Base-by-base conservation (phyloP, 2,113 vertebrate species). In the Phoxinus phoxinus region DNA sequence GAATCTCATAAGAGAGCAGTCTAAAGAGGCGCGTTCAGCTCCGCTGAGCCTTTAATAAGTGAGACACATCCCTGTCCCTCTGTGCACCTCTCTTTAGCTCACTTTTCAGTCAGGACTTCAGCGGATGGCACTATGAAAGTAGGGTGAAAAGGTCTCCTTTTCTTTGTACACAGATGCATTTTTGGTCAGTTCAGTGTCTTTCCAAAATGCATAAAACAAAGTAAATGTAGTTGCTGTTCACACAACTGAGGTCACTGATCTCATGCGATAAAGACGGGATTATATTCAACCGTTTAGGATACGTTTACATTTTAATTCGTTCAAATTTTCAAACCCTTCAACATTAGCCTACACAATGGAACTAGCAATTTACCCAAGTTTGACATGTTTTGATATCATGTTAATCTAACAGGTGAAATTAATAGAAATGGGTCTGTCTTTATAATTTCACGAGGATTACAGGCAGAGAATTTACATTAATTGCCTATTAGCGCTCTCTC, bases 11-110 rank as follows among this genome's bases (percentile, higher is more conserved):
- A 88, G 87, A 86, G 77, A 81, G 73, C 85, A 69, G 78, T 85
- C 44, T 84, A 86, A 84, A 89, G 87, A 69, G 65, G 65, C 17
- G 73, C 79, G 89, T 90, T 90, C 87, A 83, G 89, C 87, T 90
- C 83, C 53, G 79, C 89, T 88, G 89, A 83, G 86, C 59, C 86
- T 88, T 88, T 89, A 89, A 88, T 86, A 86, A 86, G 84, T 88
- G 32, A 63, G 78, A 75, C 81, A 79, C 76, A 80, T 78, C 80
- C 81, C 78, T 76, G 81, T 85, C 84, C 85, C 72, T 37, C 27
- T 71, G 72, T 80, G 75, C 83, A 15, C 65, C 67, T 37, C 65
- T 53, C 9, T 46, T 48, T 53, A 63, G 27, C 61, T 65, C 37
- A 58, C 44, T 69, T 67, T 84, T 84, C 73, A 69, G 80, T 30